Evolutionary conservation across 2,113 vertebrate species (phyloP), one percentile per base, ranked within the genome.

Genomic region (Elanoides forficatus): DNA sequence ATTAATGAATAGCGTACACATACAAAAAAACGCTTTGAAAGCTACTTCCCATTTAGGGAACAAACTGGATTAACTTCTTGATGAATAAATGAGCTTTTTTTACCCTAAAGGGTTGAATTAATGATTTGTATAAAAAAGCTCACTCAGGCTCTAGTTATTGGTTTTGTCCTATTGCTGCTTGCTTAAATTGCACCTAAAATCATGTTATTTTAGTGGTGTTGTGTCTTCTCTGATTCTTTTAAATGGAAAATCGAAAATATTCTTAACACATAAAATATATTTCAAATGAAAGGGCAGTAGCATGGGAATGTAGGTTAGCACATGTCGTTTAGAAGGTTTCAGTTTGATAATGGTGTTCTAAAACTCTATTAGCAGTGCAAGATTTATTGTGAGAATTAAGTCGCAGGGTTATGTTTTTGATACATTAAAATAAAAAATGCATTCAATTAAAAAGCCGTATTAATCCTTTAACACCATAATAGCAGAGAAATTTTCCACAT

Each of bases 21-120:
- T 29, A 34, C 6, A 90, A 91, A 95, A 95, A 76, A 68, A 66
- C 10, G 8, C n/a, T 81, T 65, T 63, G 92, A 85, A 97, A 90
- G 75, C 66, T 71, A 30, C 88, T 82, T 85, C 60, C 70, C 53
- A 30, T 60, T 72, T 53, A 53, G 78, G 50, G 38, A 94, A 81
- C 38, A 96, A 97, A 92, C 11, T 59, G 86, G 75, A 95, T 94
- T 95, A 94, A 94, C 91, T 91, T 93, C 67, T 71, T 43, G 71
- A 45, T 90, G 70, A 97, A 96, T 96, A 97, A 96, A 95, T 96
- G 62, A 87, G 32, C 50, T 50, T 86, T 74, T 95, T 97, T 98
- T 96, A 95, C 95, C 95, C 96, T 96, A 68, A 86, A 98, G 95
- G 86, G 97, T 92, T 97, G 92, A 97, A 96, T 97, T 98, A 98